These are phyloP conservation scores for Sorex araneus DNA, from an alignment of 2,113 vertebrate genomes.

Conservation along the genomic window DNA sequence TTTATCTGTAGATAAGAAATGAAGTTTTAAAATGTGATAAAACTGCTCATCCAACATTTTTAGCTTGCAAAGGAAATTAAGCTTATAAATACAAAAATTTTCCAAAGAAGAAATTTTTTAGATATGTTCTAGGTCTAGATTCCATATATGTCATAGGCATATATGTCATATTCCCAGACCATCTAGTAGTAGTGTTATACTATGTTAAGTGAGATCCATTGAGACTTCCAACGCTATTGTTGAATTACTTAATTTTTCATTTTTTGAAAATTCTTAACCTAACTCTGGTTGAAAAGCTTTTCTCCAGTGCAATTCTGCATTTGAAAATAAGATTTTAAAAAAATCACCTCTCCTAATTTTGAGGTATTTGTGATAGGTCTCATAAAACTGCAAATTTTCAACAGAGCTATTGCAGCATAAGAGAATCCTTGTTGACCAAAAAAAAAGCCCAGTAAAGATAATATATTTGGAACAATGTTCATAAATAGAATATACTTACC, in stretches of 20 bases:
- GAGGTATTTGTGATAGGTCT: conserved; percentile 35
- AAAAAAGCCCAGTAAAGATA: neutral
- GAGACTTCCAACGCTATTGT: neutral
- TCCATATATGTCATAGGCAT: too few species aligned
- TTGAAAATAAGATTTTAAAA: conserved; percentile 39
- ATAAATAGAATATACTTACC: conserved; percentile 88
- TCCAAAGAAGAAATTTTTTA: conserved; percentile 20
- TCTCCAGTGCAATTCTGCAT: neutral
- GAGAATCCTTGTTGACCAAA: neutral
- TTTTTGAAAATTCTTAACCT: too few species aligned
- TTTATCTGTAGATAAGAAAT: conserved; percentile 5
- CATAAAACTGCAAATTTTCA: conserved; percentile 31
- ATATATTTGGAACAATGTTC: neutral
- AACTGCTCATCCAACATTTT: conserved; percentile 19
- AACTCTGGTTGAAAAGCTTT: too few species aligned
- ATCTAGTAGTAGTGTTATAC: neutral
- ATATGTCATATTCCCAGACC: neutral
- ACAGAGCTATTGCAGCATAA: neutral
- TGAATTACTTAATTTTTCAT: conserved; percentile 31
- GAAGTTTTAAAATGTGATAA: conserved; percentile 35
- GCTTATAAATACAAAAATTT: conserved; percentile 33
- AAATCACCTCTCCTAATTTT: conserved; percentile 15
- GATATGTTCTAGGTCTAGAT: neutral
- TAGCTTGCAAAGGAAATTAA: conserved; percentile 36
- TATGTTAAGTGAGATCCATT: neutral